Conservation (phyloP, 2,113 vertebrate genomes). For the Rostratula benghalensis region DNA sequence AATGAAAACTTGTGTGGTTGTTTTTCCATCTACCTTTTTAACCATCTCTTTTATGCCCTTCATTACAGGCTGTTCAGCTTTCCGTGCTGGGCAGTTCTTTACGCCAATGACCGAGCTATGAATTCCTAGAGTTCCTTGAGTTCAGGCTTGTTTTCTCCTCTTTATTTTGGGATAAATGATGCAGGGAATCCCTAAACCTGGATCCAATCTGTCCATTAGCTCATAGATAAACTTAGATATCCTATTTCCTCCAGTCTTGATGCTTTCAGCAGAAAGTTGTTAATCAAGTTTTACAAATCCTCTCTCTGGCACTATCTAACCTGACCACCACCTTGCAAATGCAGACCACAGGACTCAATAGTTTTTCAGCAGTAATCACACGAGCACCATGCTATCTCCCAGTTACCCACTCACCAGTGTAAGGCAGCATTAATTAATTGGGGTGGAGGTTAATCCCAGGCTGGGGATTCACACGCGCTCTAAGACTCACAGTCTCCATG, state of each 20-base stretch:
- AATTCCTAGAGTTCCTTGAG: background rate
- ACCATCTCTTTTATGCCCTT: background rate
- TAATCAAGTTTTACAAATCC: background rate
- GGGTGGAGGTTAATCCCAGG: background rate
- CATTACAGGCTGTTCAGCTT: background rate
- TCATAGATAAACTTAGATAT: background rate
- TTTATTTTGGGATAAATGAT: background rate
- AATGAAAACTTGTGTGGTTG: background rate
- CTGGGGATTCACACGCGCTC: background rate
- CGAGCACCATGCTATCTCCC: too few relatives aligned
- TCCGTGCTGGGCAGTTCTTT: background rate
- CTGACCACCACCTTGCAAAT: fast-evolving
- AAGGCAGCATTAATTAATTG: background rate
- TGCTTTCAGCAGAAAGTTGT: background rate
- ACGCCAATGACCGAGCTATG: too few relatives aligned
- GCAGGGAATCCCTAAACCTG: background rate
- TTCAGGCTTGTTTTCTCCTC: background rate
- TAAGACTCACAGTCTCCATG: fast-evolving
- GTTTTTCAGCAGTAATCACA: background rate
- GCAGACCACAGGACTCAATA: background rate
- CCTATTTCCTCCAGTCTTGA: background rate
- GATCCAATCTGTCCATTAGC: background rate
- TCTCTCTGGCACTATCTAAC: background rate
- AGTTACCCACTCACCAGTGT: background rate
- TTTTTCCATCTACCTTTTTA: background rate